phyloP scores from a whole-genome alignment of 2,797 vertebrate species.

The Crypturellus tataupa region DNA sequence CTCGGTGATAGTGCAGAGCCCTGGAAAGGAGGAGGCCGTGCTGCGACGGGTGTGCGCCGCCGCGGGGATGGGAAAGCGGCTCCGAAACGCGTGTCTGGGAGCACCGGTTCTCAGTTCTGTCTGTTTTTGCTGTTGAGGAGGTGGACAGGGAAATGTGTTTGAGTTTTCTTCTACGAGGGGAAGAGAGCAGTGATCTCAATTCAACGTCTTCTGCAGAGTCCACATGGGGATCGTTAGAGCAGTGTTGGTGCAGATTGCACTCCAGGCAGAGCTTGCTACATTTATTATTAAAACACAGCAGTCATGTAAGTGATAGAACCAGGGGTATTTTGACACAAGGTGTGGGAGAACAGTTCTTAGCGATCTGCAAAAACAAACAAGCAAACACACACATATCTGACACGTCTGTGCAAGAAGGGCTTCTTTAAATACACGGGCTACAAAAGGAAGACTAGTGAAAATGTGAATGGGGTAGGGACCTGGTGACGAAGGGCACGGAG shows the following conservation, averaged over 20 bases:
- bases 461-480: no score
- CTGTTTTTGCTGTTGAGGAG: neutral
- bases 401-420: neutral
- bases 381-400: neutral
- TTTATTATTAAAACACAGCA: neutral
- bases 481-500: no score
- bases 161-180: neutral
- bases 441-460: no score
- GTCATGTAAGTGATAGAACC: neutral
- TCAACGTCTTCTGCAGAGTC: neutral
- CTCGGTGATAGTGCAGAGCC: neutral
- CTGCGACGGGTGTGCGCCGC: neutral
- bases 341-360: neutral
- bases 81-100: neutral
- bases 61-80: neutral
- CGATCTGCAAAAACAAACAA: neutral
- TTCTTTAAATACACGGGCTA: no score
- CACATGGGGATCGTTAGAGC: neutral
- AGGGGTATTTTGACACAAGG: neutral
- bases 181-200: neutral
- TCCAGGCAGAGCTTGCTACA: neutral
- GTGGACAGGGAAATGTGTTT: neutral
- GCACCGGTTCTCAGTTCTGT: neutral
- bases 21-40: neutral
- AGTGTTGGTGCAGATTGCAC: neutral